Conservation (phyloP, 2,113 vertebrate genomes). For the Gymnarchus niloticus region DNA sequence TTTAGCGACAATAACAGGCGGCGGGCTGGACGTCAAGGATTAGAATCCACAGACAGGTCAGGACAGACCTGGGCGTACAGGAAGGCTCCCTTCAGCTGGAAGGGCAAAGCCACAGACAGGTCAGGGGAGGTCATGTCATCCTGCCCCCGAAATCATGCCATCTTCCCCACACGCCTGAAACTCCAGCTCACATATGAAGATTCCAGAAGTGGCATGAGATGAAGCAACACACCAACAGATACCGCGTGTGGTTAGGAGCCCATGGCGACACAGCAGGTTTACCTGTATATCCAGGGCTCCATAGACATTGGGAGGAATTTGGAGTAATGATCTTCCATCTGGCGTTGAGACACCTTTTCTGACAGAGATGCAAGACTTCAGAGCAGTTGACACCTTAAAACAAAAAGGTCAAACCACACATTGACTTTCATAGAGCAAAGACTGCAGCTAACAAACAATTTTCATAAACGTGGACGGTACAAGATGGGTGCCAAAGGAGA, state of each 20-base stretch:
- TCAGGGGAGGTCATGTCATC: no score
- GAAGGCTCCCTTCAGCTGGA: no score
- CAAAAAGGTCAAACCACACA: constrained; percentile 16
- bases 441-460: neutral
- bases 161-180: no score
- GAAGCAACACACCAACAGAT: no score
- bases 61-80: no score
- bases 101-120: no score
- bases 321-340: constrained; percentile 55
- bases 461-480: neutral
- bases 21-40: neutral
- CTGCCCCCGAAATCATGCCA: no score
- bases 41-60: no score
- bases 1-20: neutral
- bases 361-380: constrained; percentile 66
- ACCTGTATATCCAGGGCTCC: constrained; percentile 61
- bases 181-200: no score
- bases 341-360: constrained; percentile 58
- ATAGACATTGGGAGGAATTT: constrained; percentile 63
- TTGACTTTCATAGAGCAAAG: neutral
- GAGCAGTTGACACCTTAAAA: constrained; percentile 69
- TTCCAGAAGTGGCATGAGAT: no score
- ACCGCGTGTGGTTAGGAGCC: no score
- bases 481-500: neutral
- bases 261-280: no score